These are phyloP conservation scores for Manis crassicaudata DNA, from an alignment of 2,797 vertebrate species.

Conservation along the genomic window DNA sequence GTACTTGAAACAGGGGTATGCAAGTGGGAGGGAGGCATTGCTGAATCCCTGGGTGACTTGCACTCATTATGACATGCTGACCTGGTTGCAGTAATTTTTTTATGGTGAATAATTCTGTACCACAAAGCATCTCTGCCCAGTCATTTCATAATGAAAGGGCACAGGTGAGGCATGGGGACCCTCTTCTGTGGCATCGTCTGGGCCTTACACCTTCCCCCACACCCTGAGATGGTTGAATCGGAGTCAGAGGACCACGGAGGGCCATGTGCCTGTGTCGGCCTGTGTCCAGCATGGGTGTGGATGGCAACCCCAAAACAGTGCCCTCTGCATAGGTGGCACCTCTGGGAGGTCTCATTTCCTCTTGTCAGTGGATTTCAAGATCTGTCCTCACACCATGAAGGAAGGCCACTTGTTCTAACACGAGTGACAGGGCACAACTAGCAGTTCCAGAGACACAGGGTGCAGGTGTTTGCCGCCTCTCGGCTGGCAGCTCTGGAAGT, in stretches of 20 bases:
- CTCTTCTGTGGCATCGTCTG: neutral
- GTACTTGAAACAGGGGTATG: neutral
- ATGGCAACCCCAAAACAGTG: neutral
- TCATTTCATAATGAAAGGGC: neutral
- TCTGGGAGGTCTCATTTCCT: neutral
- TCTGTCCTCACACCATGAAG: neutral
- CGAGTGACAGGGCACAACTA: neutral
- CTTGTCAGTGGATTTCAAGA: neutral
- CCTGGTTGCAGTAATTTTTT: neutral
- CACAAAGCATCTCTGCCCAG: neutral
- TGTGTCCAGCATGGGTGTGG: neutral
- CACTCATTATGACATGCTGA: neutral
- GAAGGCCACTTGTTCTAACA: neutral
- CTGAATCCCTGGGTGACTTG: neutral
- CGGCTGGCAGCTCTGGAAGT: neutral
- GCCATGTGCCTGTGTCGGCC: neutral
- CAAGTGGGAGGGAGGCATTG: neutral
- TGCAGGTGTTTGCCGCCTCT: neutral
- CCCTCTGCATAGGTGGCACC: neutral
- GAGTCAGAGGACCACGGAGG: neutral
- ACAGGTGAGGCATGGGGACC: accelerated
- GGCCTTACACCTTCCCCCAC: neutral
- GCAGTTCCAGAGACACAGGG: neutral
- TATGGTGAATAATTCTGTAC: neutral
- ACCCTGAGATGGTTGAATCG: neutral